Evolutionary conservation across 2,113 vertebrate species (phyloP), one percentile per base, ranked within the genome.

Genomic region (Motacilla tschutschensis): DNA sequence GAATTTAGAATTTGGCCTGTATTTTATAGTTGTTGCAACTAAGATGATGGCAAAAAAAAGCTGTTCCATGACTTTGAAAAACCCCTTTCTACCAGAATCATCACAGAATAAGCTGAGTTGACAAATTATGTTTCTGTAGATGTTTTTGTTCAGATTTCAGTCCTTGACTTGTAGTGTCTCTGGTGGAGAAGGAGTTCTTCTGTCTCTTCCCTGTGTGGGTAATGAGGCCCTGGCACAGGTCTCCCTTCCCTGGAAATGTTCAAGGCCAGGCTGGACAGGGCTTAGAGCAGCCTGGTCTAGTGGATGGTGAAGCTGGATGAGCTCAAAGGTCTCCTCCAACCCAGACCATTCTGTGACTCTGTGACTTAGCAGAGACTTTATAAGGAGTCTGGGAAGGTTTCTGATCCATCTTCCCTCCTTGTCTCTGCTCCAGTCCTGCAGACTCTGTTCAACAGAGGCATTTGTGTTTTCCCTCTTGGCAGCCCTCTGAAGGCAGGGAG

Each of bases 371-470:
- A 20, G 31, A 35, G 36, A 8, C 53, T 62, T 43, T 10, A 1
- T 31, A 4, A 35, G 18, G 21, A 66, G 1, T 79, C 43, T 66
- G 54, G 35, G 8, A 22, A 57, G 59, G 38, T 46, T 44, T 29
- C 21, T 33, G 53, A 14, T 58, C 58, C 36, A 2, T 33, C 26
- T 19, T 65, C 26, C 63, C 9, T 48, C 71, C 8, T 10, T 1
- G 6, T 40, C 35, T 26, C 82, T 41, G 58, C 58, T 59, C 20
- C 2, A 8, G 0, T 36, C 46, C 59, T 33, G 15, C 69, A 8
- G 51, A 15, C 12, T 2, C 33, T 55, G 26, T 29, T 36, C 17
- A 17, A 1, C 43, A 46, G 38, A 43, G 15, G 4, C 1, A 0
- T 41, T 72, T n/a, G 3, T 40, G 1, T 31, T 36, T 71, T 40